Conservation (phyloP, 2,888 invertebrate genomes). For the Marronus borbonicus region DNA sequence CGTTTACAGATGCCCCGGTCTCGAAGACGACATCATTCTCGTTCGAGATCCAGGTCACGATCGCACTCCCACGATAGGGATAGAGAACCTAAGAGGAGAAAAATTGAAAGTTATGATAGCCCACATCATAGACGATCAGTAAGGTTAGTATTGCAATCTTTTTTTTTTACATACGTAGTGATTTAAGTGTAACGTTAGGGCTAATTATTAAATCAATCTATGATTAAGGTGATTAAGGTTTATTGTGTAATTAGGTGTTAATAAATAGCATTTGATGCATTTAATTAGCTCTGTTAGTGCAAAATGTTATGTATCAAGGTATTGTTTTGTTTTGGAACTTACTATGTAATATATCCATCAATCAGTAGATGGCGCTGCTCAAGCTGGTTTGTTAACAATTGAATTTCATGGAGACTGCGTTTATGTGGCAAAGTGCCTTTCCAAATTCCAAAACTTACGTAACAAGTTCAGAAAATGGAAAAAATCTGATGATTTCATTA, state of each 20-base stretch:
- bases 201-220: not conserved
- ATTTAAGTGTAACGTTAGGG: not conserved
- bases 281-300: conserved; percentile 3
- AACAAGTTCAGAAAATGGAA: too few relatives aligned
- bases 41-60: conserved; percentile 75
- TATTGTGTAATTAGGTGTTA: not conserved
- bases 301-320: not conserved
- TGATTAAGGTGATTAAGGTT: not conserved
- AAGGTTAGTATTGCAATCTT: conserved; percentile 72
- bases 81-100: conserved; percentile 81
- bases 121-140: conserved; percentile 74
- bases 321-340: not conserved
- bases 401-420: too few relatives aligned
- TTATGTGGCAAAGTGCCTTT: too few relatives aligned
- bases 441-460: too few relatives aligned
- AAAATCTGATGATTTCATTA: too few relatives aligned
- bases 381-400: too few relatives aligned
- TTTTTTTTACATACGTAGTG: not conserved
- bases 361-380: not conserved
- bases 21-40: conserved; percentile 85
- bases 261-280: not conserved
- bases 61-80: conserved; percentile 77
- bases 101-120: conserved; percentile 77
- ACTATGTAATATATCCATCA: not conserved
- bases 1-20: conserved; percentile 84